phyloP scores from a whole-genome alignment of 2,888 invertebrate genomes.

The Volucella zonaria region DNA sequence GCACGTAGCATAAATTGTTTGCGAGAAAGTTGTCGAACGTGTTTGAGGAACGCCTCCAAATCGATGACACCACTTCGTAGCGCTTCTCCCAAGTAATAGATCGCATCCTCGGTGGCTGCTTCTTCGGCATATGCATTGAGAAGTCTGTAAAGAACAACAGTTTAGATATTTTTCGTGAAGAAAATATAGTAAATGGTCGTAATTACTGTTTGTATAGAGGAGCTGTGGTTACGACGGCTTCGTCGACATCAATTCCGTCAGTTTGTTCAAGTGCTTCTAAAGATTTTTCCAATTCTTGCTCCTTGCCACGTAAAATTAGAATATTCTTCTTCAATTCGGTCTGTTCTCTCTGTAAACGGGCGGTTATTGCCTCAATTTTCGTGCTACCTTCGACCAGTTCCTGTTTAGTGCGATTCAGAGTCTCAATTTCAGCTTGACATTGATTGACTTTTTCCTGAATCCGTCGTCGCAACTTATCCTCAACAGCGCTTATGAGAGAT shows the following conservation, averaged over 20 bases:
- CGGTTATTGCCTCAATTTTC: conserved; percentile 91
- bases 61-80: conserved; percentile 95
- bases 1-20: conserved; percentile 98
- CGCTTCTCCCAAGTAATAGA: conserved; percentile 98
- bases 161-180: conserved; percentile 1
- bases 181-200: conserved; percentile 76
- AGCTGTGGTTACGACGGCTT: conserved; percentile 97
- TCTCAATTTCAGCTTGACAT: conserved; percentile 95
- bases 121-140: conserved; percentile 98
- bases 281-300: conserved; percentile 91
- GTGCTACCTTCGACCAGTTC: conserved; percentile 93
- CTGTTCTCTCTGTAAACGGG: conserved; percentile 90
- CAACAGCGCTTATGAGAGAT: conserved; percentile 96
- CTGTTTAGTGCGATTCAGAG: conserved; percentile 92
- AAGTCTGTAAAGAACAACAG: conserved; percentile 84
- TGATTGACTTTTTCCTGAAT: conserved; percentile 95
- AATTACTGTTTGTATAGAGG: conserved; percentile 95
- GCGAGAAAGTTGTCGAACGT: conserved; percentile 96
- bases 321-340: conserved; percentile 93
- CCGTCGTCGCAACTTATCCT: conserved; percentile 94
- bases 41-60: conserved; percentile 97
- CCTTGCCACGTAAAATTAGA: conserved; percentile 91
- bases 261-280: conserved; percentile 90
- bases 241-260: conserved; percentile 95
- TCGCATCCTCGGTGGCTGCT: conserved; percentile 98